phyloP scores from a whole-genome alignment of 2,888 invertebrate species.

The Dinocampus coccinellae region DNA sequence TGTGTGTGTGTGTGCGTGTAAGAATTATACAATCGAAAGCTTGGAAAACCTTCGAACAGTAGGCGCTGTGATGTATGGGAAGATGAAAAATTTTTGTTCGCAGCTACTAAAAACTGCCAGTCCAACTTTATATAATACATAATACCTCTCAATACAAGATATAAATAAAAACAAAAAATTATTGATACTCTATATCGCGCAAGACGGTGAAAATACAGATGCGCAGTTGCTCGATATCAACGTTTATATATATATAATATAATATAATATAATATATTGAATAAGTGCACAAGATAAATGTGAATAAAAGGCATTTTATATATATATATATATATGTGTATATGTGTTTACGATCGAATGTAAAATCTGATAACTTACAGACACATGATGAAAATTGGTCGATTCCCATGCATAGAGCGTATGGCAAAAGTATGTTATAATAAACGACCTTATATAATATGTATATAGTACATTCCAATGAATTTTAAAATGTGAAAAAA shows the following conservation, averaged over 20 bases:
- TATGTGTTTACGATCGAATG: constrained; percentile 40
- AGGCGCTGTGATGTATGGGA: background rate
- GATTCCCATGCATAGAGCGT: constrained; percentile 54
- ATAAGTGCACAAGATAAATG: constrained; percentile 37
- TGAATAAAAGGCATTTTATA: constrained; percentile 10
- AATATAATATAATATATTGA: constrained; percentile 23
- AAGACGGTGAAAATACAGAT: constrained; percentile 36
- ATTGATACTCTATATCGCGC: constrained; percentile 34
- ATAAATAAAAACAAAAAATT: constrained; percentile 21
- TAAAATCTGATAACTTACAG: constrained; percentile 43
- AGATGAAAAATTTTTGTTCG: constrained; percentile 30
- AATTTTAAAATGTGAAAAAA: constrained; percentile 27
- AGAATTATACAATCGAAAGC: constrained; percentile 36
- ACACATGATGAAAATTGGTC: constrained; percentile 49
- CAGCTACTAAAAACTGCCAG: constrained; percentile 38
- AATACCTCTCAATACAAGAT: constrained; percentile 34
- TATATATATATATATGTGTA: constrained; percentile 37
- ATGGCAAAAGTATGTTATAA: constrained; percentile 45
- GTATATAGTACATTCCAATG: constrained; percentile 43
- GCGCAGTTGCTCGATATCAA: constrained; percentile 33
- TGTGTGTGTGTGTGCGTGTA: no score
- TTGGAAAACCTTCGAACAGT: constrained; percentile 29
- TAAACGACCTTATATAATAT: constrained; percentile 34
- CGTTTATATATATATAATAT: no score
- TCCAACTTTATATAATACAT: constrained; percentile 31